Evolutionary conservation across 1,140 invertebrate genomes (phyloP).

Genomic region (Periplaneta americana): DNA sequence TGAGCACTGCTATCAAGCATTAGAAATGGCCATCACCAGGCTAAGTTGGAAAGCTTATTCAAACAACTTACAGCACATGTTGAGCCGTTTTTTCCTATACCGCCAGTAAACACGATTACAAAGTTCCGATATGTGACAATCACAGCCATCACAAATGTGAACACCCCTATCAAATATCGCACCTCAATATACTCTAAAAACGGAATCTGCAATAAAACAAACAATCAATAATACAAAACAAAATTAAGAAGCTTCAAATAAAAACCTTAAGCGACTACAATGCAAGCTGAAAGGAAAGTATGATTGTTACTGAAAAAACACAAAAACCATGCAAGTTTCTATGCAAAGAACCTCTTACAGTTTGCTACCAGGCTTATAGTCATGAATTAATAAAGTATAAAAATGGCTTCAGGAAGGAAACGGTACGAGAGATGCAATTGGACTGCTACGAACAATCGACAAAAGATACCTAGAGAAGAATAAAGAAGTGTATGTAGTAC

Average conservation of each 20-base stretch:
- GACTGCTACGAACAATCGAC: too few relatives aligned
- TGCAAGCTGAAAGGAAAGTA: not conserved
- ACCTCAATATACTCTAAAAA: constrained; percentile 22
- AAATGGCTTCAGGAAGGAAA: too few relatives aligned
- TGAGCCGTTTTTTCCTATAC: constrained; percentile 89
- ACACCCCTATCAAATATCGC: constrained; percentile 15
- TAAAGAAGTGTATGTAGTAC: too few relatives aligned
- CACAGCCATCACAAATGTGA: constrained; percentile 14
- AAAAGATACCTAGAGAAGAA: too few relatives aligned
- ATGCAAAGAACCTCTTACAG: too few relatives aligned
- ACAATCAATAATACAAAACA: constrained; percentile 18
- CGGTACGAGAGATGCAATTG: too few relatives aligned
- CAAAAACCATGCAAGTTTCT: not conserved
- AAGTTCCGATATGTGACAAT: constrained; percentile 24
- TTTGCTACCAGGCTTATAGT: too few relatives aligned
- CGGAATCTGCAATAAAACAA: constrained; percentile 28
- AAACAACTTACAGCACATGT: constrained; percentile 77
- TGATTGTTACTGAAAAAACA: too few relatives aligned
- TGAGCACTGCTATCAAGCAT: not conserved
- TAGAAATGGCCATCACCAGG: not conserved
- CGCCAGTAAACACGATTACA: constrained; percentile 58
- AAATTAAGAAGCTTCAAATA: not conserved
- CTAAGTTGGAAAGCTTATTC: not conserved
- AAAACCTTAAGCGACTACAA: not conserved
- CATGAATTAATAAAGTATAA: too few relatives aligned